A percentile compares a stretch with the other conserved stretches of the same genome.
phyloP scores from a whole-genome alignment of 2,888 invertebrate species.

The Cephus pygmeus region DNA sequence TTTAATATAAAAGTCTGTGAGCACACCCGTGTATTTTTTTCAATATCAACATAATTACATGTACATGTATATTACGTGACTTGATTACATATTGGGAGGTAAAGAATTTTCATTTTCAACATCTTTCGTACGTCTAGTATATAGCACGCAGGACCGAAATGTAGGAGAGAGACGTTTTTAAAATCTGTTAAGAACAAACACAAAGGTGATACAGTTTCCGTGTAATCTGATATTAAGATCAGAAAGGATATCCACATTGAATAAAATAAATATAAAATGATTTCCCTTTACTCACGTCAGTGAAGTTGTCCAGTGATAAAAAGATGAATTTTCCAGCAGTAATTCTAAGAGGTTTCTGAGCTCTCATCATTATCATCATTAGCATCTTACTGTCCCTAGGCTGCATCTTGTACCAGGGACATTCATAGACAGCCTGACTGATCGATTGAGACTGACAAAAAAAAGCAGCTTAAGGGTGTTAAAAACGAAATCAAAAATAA shows the following conservation, averaged over 20 bases:
- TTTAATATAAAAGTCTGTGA: neutral
- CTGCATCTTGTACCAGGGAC: slow-evolving; percentile 34
- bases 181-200: slow-evolving; percentile 16
- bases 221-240: neutral
- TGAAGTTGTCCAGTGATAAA: slow-evolving; percentile 32
- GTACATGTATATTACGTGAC: neutral
- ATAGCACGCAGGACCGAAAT: slow-evolving; percentile 32
- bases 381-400: slow-evolving; percentile 21
- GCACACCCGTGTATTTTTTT: neutral
- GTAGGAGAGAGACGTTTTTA: slow-evolving; percentile 41
- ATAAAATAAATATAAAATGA: neutral
- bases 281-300: slow-evolving; percentile 27
- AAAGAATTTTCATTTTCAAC: neutral
- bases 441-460: slow-evolving; percentile 30
- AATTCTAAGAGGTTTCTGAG: slow-evolving; percentile 31
- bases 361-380: slow-evolving; percentile 27
- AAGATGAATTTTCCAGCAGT: slow-evolving; percentile 35
- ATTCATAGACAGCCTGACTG: slow-evolving; percentile 28
- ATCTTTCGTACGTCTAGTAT: neutral
- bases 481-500: neutral
- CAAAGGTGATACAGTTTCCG: neutral
- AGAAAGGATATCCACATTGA: slow-evolving; percentile 12
- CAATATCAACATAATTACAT: neutral
- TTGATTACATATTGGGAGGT: neutral
- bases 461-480: neutral